Evolutionary conservation across 1,140 invertebrate species (phyloP).

Genomic region (Dicyema japonicum): DNA sequence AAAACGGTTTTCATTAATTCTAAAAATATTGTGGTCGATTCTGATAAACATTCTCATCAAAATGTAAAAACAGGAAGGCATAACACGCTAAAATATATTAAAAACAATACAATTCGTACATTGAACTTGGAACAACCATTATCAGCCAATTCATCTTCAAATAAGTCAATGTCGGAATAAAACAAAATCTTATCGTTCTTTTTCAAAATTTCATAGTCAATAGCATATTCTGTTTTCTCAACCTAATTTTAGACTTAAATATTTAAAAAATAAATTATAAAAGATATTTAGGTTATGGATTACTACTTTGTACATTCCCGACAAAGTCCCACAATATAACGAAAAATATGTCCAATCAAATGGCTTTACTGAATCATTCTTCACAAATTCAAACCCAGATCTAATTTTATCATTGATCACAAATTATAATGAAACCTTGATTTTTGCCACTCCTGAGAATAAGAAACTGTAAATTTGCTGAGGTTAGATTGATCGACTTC

Average conservation of each 20-base stretch:
- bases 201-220: constrained; percentile 61
- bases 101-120: constrained; percentile 55
- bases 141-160: constrained; percentile 91
- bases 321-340: constrained; percentile 47
- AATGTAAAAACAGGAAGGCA: constrained; percentile 66
- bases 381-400: constrained; percentile 25
- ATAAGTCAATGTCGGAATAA: constrained; percentile 61
- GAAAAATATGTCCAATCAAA: constrained; percentile 97
- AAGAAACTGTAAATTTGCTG: constrained; percentile 39
- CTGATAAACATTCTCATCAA: constrained; percentile 57
- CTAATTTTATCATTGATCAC: constrained; percentile 5
- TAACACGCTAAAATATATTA: constrained; percentile 39
- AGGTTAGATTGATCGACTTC: constrained; percentile 30
- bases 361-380: constrained; percentile 41
- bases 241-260: constrained; percentile 6
- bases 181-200: constrained; percentile 60
- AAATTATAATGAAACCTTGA: constrained; percentile 6
- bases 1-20: constrained; percentile 58
- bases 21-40: constrained; percentile 57
- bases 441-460: constrained; percentile 50
- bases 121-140: constrained; percentile 58
- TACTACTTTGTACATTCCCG: constrained; percentile 17
- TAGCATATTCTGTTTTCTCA: constrained; percentile 32
- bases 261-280: constrained; percentile 1
- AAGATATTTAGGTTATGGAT: constrained; percentile 3